Evolutionary conservation across 2,113 vertebrate genomes (phyloP), one percentile per base, ranked within the genome.

Genomic region (Oncorhynchus tshawytscha): DNA sequence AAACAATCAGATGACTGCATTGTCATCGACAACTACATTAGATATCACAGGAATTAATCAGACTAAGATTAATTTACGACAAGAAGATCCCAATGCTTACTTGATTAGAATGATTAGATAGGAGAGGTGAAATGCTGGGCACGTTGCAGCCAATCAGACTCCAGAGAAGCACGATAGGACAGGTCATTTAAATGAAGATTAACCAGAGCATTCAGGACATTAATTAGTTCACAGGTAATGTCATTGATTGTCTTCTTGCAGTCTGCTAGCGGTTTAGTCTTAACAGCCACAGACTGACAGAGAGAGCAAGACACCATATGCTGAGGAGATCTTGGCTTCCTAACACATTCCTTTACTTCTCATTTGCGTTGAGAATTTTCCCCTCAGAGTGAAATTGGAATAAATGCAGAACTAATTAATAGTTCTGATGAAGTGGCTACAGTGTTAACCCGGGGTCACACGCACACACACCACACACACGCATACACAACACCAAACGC

Each of bases 181-280:
- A 87, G 81, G 76, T 86, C 73, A 83, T 80, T 73, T 78, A 78
- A 86, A 88, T 79, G 73, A 87, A 88, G 88, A 90, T 80, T 75
- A 89, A 84, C 75, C 77, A 64, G 70, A 45, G 73, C 72, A 78
- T 79, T n/a, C 16, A 20, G 73, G 78, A 73, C 84, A 78, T 81
- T 89, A 87, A 91, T 91, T 83, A 81, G 78, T 83, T 79, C 65
- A 72, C 68, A 67, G 67, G 51, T 85, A 84, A 89, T 88, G 76
- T 82, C 22, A 79, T 86, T 88, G 79, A 78, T 80, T 82, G 67
- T 76, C 80, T 72, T 59, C 25, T 65, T 13, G 31, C 76, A 72
- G 62, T 79, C 73, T 74, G 85, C 78, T 72, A 80, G 76, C 77
- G 70, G 51, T 87, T 84, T 66, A 82, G 74, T 13, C 77, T 77